Evolutionary conservation across 2,888 invertebrate species (phyloP).

Genomic region (Disparrhopalites patrizii): DNA sequence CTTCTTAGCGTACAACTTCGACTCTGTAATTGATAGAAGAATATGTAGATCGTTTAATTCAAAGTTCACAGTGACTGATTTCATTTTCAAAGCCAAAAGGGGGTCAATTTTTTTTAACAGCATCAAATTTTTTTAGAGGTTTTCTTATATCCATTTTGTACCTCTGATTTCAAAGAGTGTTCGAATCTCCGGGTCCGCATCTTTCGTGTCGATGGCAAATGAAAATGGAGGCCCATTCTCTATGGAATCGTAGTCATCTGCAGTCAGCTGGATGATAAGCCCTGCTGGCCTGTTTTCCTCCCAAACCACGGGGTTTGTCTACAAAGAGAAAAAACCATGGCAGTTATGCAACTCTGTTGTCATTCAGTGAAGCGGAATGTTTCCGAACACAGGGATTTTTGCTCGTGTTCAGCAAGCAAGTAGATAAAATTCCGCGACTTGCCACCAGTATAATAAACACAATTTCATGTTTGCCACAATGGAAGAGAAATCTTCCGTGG

Average conservation of each 20-base stretch:
- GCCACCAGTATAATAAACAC: too few relatives aligned
- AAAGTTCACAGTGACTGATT: background rate
- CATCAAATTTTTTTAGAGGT: background rate
- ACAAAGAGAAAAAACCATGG: too few relatives aligned
- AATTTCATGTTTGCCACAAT: too few relatives aligned
- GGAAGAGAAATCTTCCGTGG: too few relatives aligned
- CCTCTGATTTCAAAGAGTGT: conserved; percentile 68
- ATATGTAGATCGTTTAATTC: too few relatives aligned
- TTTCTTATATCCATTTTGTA: too few relatives aligned
- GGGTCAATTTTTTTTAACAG: background rate
- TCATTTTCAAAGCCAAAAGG: background rate
- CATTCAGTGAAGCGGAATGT: too few relatives aligned
- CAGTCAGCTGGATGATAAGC: conserved; percentile 62
- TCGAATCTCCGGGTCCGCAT: conserved; percentile 65
- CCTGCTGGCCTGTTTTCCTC: conserved; percentile 71
- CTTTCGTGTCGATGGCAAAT: conserved; percentile 61
- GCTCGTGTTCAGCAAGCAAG: too few relatives aligned
- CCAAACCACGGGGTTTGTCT: conserved; percentile 73
- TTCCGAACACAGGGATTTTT: too few relatives aligned
- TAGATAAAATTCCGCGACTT: too few relatives aligned
- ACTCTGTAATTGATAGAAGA: conserved; percentile 20
- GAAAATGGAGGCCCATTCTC: conserved; percentile 81
- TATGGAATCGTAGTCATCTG: conserved; percentile 72
- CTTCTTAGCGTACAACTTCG: conserved; percentile 30
- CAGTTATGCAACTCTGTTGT: too few relatives aligned